Conservation (phyloP, 1,140 invertebrate species). For the Solenopsis fugax region DNA sequence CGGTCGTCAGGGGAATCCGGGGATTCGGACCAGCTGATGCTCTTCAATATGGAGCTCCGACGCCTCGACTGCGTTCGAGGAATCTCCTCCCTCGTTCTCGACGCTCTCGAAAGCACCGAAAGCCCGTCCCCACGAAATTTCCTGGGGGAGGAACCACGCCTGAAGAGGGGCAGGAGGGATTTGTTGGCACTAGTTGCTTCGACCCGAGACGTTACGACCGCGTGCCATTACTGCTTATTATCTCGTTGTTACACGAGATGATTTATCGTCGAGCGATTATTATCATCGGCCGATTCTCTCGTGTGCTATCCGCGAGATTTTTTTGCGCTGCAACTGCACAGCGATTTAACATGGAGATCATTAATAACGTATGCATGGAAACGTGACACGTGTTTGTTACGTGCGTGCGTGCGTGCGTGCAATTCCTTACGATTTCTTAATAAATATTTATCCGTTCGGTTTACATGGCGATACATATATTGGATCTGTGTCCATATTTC, state of each 20-base stretch:
- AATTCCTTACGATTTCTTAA: background rate
- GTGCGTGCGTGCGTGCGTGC: background rate
- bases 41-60: background rate
- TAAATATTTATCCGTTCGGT: background rate
- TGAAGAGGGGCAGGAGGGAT: background rate
- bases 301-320: background rate
- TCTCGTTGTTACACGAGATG: background rate
- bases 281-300: background rate
- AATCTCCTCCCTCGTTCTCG: background rate
- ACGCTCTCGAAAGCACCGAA: background rate
- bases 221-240: background rate
- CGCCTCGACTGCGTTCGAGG: background rate
- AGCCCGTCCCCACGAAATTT: background rate
- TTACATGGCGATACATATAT: background rate
- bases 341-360: background rate
- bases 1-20: background rate
- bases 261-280: background rate
- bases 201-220: background rate
- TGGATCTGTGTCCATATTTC: background rate
- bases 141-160: background rate
- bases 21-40: slow-evolving; percentile 3
- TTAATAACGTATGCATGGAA: background rate
- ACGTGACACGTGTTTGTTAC: background rate
- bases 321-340: background rate
- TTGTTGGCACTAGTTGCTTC: background rate